Evolutionary conservation across 2,888 invertebrate species (phyloP).

Genomic region (Panorpa germanica): DNA sequence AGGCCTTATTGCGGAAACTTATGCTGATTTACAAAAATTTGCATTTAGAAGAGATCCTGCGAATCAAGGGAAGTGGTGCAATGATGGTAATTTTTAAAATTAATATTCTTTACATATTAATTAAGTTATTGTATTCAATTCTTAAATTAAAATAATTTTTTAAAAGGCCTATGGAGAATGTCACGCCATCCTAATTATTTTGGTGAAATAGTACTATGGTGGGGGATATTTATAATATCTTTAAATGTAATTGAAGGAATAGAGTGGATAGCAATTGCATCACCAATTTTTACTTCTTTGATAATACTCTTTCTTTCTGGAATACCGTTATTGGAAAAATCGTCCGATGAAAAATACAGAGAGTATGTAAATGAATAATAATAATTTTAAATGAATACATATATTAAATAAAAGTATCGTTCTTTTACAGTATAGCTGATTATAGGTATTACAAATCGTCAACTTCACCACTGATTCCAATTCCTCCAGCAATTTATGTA

Average conservation of each 20-base stretch:
- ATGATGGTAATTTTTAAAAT: slow-evolving; percentile 42
- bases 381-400: slow-evolving; percentile 5
- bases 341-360: slow-evolving; percentile 75
- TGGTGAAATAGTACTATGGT: slow-evolving; percentile 85
- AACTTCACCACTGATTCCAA: slow-evolving; percentile 76
- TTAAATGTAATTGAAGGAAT: slow-evolving; percentile 66
- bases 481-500: slow-evolving; percentile 74
- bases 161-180: slow-evolving; percentile 58
- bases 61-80: slow-evolving; percentile 86
- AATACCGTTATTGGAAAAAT: slow-evolving; percentile 71
- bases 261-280: slow-evolving; percentile 74
- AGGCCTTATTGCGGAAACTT: slow-evolving; percentile 72
- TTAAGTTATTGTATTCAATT: not conserved
- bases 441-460: slow-evolving; percentile 76
- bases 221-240: slow-evolving; percentile 82
- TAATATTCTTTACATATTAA: not conserved
- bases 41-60: slow-evolving; percentile 73
- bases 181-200: slow-evolving; percentile 91
- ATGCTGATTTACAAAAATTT: slow-evolving; percentile 85
- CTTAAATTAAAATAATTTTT: slow-evolving; percentile 9
- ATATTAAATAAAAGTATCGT: slow-evolving; percentile 9
- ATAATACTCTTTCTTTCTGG: slow-evolving; percentile 83
- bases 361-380: slow-evolving; percentile 35
- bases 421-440: slow-evolving; percentile 47
- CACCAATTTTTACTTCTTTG: slow-evolving; percentile 70